Conservation (phyloP, 2,888 invertebrate species). For the Metopia argyrocephala region DNA sequence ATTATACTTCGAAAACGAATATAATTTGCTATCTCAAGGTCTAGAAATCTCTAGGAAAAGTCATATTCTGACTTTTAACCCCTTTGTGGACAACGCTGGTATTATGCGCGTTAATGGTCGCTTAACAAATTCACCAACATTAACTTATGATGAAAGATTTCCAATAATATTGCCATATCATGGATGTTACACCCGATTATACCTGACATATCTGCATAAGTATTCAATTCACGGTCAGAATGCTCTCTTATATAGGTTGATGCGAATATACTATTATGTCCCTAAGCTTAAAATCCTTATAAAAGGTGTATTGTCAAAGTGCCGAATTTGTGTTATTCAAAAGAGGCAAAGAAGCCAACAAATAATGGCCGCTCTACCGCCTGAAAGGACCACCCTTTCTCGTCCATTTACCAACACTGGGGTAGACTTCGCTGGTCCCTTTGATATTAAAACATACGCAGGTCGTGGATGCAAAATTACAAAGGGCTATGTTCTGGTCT, state of each 20-base stretch:
- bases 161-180: conserved; percentile 11
- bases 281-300: neutral
- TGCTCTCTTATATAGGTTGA: neutral
- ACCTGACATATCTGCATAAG: neutral
- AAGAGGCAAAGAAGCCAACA: no score
- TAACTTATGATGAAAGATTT: conserved; percentile 5
- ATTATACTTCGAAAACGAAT: no score
- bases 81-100: neutral
- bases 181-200: neutral
- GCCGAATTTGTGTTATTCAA: neutral
- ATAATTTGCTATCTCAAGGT: no score
- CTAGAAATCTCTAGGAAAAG: neutral
- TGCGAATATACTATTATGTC: no score
- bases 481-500: no score
- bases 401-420: no score
- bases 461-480: no score
- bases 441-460: no score
- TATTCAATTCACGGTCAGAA: no score
- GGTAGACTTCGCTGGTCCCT: conserved; percentile 45
- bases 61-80: conserved; percentile 5
- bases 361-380: no score
- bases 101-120: no score
- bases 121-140: neutral
- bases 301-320: neutral
- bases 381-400: no score